Conservation (phyloP, 2,888 invertebrate species). For the Silvanus unidentatus region DNA sequence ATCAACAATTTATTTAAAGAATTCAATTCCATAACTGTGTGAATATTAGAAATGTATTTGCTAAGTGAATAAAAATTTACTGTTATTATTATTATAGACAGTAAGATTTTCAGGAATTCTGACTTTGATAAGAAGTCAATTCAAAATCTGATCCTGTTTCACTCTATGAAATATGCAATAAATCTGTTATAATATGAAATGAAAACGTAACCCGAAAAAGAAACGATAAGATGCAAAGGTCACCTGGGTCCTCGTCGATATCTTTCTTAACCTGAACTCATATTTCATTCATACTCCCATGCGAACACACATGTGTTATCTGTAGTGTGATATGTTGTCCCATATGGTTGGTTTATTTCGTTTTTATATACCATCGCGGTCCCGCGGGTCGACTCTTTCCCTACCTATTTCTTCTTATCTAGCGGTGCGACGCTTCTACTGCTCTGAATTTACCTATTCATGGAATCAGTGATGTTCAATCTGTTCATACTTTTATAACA, state of each 20-base stretch:
- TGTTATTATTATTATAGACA: too few relatives aligned
- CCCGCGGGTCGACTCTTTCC: constrained; percentile 33
- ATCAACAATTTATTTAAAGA: too few relatives aligned
- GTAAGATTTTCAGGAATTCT: background rate
- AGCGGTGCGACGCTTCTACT: too few relatives aligned
- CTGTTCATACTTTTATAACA: constrained; percentile 4
- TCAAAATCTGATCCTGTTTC: too few relatives aligned
- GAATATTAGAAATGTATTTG: too few relatives aligned
- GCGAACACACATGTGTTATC: constrained; percentile 28
- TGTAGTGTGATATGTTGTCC: constrained; percentile 34
- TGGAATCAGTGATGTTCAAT: constrained; percentile 33
- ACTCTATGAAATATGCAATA: constrained; percentile 24
- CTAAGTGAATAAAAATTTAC: too few relatives aligned
- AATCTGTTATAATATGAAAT: constrained; percentile 24
- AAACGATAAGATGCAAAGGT: constrained; percentile 15
- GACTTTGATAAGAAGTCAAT: too few relatives aligned
- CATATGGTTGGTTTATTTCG: constrained; percentile 40
- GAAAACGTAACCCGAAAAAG: constrained; percentile 20
- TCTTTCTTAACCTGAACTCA: constrained; percentile 29
- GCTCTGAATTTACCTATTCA: constrained; percentile 44
- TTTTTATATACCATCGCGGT: constrained; percentile 39
- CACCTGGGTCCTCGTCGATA: constrained; percentile 27
- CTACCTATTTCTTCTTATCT: background rate
- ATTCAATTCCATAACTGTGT: too few relatives aligned
- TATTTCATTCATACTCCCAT: constrained; percentile 30